Evolutionary conservation across 2,888 invertebrate species (phyloP), one percentile per base, ranked within the genome.

Genomic region (Calameuta pallipes): DNA sequence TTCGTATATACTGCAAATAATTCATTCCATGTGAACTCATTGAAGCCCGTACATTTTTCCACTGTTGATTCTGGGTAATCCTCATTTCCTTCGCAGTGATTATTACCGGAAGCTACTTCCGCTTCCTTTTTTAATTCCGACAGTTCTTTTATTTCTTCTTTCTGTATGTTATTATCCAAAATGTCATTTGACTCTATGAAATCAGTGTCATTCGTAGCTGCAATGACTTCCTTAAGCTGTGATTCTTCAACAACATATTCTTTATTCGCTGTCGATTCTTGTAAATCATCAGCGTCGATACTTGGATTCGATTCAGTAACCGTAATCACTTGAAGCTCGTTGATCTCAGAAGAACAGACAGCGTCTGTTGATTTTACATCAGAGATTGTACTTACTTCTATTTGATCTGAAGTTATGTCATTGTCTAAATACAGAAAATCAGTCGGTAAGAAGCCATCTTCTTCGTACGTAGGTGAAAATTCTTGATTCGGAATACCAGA

Each of bases 61-160:
- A 34, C 71, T 30, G 71, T 33, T 71, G 71, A 33, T 33, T 71
- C 71, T 71, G 4, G 31, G 12, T 70, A 30, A 31, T 70, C 70
- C 11, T 15, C 31, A 31, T 70, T 70, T 30, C 0, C 70, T 70
- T 33, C 13, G 3, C 31, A 34, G 15, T 33, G 12, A 71, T 71
- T 71, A 56, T 23, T 23, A 23, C 41, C 15, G 15, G 41, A 56
- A 56, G 41, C 6, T 15, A 23, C 23, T 56, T 56, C 41, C 23
- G 71, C 35, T 30, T 79, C 76, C 71, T 78, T 11, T 56, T 75
- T 77, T 11, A 81, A 34, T n/a, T 74, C 56, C n/a, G 41, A n/a
- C 31, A 80, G 78, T 37, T 83, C 81, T 31, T 80, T n/a, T 70
- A 56, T 23, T 23, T 56, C 41, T 9, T 56, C 23, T 56, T 56